Conservation (phyloP, 2,888 invertebrate genomes). For the Mythimna vitellina region DNA sequence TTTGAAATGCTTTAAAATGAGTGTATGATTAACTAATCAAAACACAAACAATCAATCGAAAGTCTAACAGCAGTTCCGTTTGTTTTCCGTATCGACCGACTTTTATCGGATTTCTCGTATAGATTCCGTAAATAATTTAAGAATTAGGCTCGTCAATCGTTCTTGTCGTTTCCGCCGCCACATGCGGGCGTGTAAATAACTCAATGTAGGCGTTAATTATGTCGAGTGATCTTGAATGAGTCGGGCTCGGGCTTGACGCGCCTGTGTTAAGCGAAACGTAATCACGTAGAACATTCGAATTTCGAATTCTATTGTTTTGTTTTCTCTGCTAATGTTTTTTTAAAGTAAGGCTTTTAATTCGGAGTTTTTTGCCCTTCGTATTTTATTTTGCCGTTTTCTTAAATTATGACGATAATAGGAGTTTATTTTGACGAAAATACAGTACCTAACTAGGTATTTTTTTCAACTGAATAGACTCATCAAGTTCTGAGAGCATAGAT, state of each 20-base stretch:
- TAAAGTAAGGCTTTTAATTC: slow-evolving; percentile 2
- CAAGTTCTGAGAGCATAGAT: not conserved
- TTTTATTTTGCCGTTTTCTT: not conserved
- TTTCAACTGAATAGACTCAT: not conserved
- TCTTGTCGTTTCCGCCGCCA: slow-evolving; percentile 78
- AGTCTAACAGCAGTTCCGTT: slow-evolving; percentile 18
- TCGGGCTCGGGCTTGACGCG: slow-evolving; percentile 65
- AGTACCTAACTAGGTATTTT: not conserved
- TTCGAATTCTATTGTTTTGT: slow-evolving; percentile 67
- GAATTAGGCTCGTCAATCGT: slow-evolving; percentile 77
- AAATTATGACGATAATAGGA: no score
- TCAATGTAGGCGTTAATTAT: slow-evolving; percentile 87
- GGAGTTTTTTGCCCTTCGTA: not conserved
- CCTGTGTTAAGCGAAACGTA: slow-evolving; percentile 77
- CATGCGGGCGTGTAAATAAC: slow-evolving; percentile 89
- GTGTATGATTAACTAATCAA: not conserved
- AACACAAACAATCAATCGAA: not conserved
- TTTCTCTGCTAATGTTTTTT: slow-evolving; percentile 44
- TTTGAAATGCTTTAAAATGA: slow-evolving; percentile 13
- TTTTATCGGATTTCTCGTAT: slow-evolving; percentile 57
- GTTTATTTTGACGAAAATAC: not conserved
- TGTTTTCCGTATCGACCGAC: slow-evolving; percentile 30
- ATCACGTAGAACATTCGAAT: slow-evolving; percentile 78
- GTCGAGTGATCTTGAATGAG: slow-evolving; percentile 86
- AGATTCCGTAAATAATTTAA: slow-evolving; percentile 72